Evolutionary conservation across 1,140 invertebrate genomes (phyloP).

Genomic region (Coenobita brevimanus): DNA sequence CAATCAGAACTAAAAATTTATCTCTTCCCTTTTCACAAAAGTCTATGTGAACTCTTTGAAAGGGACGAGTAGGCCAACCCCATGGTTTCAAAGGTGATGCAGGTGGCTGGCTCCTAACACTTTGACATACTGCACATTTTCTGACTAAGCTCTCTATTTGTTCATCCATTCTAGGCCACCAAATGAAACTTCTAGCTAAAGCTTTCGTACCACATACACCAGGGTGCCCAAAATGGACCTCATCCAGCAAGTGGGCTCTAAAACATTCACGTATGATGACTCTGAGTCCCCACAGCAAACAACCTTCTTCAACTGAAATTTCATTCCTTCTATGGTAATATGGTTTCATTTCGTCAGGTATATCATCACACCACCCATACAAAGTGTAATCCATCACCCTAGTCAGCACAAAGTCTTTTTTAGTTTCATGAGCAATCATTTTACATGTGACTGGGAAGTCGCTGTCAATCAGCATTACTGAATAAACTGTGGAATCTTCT

Average conservation of each 20-base stretch:
- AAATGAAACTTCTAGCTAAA: no score
- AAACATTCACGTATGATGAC: neutral
- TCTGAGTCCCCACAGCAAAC: neutral
- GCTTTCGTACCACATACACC: no score
- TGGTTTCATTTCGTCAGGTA: conserved; percentile 8
- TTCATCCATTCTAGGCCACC: no score
- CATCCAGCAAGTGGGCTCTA: neutral
- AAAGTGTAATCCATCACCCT: neutral
- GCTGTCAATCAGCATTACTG: neutral
- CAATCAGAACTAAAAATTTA: neutral
- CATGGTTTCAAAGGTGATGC: neutral
- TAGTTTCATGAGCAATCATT: neutral
- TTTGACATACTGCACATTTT: neutral
- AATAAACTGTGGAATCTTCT: neutral
- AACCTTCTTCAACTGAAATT: neutral
- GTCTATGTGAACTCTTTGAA: no score
- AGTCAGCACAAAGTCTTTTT: conserved; percentile 9
- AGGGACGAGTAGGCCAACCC: no score
- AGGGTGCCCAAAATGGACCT: no score
- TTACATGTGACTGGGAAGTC: neutral
- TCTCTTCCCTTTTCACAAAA: neutral
- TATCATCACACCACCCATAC: neutral
- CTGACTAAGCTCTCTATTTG: no score
- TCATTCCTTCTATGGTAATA: neutral
- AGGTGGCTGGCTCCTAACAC: neutral